These are phyloP conservation scores for Thomomys bottae DNA, from an alignment of 2,113 vertebrate species.

Conservation along the genomic window DNA sequence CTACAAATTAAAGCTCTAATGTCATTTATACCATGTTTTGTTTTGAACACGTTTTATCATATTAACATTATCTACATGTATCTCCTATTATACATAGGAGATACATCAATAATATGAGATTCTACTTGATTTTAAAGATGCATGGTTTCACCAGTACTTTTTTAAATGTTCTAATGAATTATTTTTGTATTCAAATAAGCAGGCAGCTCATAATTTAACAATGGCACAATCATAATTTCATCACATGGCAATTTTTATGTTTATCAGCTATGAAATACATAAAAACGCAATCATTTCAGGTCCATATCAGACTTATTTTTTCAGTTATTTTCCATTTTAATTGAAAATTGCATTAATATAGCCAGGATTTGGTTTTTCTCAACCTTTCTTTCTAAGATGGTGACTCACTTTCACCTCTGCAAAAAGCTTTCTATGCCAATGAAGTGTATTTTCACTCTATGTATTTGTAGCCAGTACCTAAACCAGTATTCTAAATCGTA, in stretches of 20 bases:
- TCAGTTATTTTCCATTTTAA: constrained; percentile 36
- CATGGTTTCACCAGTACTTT: background rate
- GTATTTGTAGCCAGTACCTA: background rate
- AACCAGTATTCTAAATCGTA: background rate
- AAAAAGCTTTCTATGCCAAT: too few relatives aligned
- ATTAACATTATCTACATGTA: constrained; percentile 44
- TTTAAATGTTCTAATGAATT: constrained; percentile 30
- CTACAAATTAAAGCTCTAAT: background rate
- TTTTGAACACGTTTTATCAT: background rate
- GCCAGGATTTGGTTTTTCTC: background rate
- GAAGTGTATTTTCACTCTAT: too few relatives aligned
- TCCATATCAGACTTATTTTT: constrained; percentile 40
- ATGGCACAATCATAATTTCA: constrained; percentile 40
- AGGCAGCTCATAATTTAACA: background rate
- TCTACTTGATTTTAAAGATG: constrained; percentile 15
- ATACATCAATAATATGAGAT: constrained; percentile 30
- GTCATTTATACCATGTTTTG: background rate
- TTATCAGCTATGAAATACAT: constrained; percentile 46
- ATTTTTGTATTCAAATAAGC: constrained; percentile 8
- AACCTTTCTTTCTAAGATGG: too few relatives aligned
- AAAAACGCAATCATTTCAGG: constrained; percentile 1
- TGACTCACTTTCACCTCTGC: too few relatives aligned
- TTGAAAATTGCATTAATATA: constrained; percentile 11
- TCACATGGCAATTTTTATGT: constrained; percentile 2
- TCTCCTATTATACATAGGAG: constrained; percentile 55